phyloP scores from a whole-genome alignment of 1,140 invertebrate species.

The Heliconius himera region DNA sequence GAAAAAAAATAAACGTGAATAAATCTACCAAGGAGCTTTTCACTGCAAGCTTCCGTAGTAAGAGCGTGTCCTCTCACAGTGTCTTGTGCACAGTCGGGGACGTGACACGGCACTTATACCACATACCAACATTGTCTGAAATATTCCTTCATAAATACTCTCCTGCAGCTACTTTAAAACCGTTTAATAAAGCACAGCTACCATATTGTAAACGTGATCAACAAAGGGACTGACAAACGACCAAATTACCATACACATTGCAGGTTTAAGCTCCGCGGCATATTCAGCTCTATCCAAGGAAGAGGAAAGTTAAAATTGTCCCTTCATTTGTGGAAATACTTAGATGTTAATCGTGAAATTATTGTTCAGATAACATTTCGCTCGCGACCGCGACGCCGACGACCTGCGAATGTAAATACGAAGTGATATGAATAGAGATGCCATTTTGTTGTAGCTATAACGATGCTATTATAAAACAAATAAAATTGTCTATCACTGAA shows the following conservation, averaged over 20 bases:
- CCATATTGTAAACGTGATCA: conserved; percentile 28
- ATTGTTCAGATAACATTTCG: conserved; percentile 14
- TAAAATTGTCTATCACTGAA: background rate
- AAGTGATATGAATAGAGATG: background rate
- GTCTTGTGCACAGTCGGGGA: conserved; percentile 2
- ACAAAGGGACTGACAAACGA: conserved; percentile 22
- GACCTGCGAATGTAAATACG: conserved; percentile 5
- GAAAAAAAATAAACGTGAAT: background rate
- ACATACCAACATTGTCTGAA: conserved; percentile 7
- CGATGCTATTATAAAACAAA: background rate
- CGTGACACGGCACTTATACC: background rate
- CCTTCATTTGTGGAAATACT: background rate
- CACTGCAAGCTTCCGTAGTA: background rate
- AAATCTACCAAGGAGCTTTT: background rate
- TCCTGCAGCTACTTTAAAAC: background rate
- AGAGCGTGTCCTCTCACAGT: background rate
- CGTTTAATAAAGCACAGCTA: conserved; percentile 15
- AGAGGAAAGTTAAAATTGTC: background rate
- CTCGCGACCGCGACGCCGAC: conserved; percentile 22
- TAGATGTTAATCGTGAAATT: conserved; percentile 28
- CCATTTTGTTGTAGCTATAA: background rate
- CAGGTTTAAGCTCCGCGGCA: background rate
- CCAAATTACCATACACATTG: conserved; percentile 28
- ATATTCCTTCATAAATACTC: conserved; percentile 11
- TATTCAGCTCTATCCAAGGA: background rate